phyloP scores from a whole-genome alignment of 2,797 vertebrate genomes.

The Valencia hispanica region DNA sequence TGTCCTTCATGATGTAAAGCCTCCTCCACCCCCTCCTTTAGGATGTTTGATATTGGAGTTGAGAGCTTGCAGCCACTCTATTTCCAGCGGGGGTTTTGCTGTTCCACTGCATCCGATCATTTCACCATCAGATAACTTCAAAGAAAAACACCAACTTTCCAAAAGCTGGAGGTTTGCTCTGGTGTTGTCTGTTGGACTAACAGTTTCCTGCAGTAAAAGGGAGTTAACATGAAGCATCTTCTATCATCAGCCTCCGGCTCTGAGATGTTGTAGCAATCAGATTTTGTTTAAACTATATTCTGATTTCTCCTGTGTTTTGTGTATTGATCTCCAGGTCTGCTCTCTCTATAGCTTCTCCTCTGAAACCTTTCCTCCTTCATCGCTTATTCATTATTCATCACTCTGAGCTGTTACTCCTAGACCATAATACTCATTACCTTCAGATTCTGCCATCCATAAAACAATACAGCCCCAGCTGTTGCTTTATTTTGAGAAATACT shows the following conservation, averaged over 20 bases:
- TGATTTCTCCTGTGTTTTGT: constrained; percentile 37
- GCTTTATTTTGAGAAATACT: constrained; percentile 32
- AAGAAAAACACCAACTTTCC: constrained; percentile 64
- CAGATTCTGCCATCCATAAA: constrained; percentile 41
- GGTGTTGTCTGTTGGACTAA: constrained; percentile 54
- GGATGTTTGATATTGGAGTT: constrained; percentile 80
- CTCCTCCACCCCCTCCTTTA: constrained; percentile 43
- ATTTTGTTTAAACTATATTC: constrained; percentile 26
- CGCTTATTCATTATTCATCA: constrained; percentile 71
- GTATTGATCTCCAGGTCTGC: constrained; percentile 61
- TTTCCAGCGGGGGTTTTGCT: constrained; percentile 38
- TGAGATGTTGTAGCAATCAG: constrained; percentile 32
- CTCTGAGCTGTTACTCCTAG: constrained; percentile 32
- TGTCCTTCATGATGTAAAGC: constrained; percentile 45
- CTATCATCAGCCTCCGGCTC: constrained; percentile 45
- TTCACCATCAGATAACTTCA: constrained; percentile 70
- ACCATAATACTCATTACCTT: constrained; percentile 46
- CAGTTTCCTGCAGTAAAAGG: constrained; percentile 35
- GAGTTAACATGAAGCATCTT: not conserved
- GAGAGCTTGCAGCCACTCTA: constrained; percentile 60
- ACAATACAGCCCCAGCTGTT: constrained; percentile 30
- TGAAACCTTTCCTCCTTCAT: constrained; percentile 59
- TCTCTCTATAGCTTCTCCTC: constrained; percentile 56
- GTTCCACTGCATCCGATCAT: constrained; percentile 58
- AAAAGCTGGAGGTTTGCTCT: constrained; percentile 47